Evolutionary conservation across 2,888 invertebrate genomes (phyloP).

Genomic region (Acheta domesticus): DNA sequence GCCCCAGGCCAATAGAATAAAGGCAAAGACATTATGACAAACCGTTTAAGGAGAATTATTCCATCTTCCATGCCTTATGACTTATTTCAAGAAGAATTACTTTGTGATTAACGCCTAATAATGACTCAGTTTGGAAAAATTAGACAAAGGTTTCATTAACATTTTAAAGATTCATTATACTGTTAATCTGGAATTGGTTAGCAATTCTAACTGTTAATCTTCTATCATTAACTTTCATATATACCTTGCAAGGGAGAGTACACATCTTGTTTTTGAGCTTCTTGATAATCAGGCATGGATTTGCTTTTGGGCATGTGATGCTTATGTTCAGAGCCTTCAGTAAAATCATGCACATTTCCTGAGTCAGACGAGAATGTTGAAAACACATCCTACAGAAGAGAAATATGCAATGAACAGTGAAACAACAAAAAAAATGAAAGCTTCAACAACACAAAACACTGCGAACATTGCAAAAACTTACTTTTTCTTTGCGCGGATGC

Average conservation of each 20-base stretch:
- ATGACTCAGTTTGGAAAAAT: too few relatives aligned
- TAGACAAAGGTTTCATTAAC: too few relatives aligned
- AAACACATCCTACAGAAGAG: slow-evolving; percentile 51
- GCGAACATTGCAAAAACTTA: slow-evolving; percentile 24
- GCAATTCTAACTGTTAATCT: slow-evolving; percentile 40
- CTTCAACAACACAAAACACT: neutral
- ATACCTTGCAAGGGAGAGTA: neutral
- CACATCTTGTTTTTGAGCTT: slow-evolving; percentile 40
- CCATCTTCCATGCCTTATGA: too few relatives aligned
- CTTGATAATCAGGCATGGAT: slow-evolving; percentile 60
- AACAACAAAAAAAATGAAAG: slow-evolving; percentile 28
- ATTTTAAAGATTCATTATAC: too few relatives aligned
- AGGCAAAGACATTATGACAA: too few relatives aligned
- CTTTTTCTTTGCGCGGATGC: slow-evolving; percentile 53
- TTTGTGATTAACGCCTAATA: too few relatives aligned
- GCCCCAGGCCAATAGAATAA: too few relatives aligned
- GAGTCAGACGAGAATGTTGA: slow-evolving; percentile 75
- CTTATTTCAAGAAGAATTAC: too few relatives aligned
- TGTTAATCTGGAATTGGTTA: too few relatives aligned
- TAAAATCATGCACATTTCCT: slow-evolving; percentile 69
- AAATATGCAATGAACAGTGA: slow-evolving; percentile 20
- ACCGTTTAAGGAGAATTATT: too few relatives aligned
- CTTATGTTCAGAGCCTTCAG: slow-evolving; percentile 51
- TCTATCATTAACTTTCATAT: slow-evolving; percentile 46
- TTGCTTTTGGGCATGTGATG: slow-evolving; percentile 58